Evolutionary conservation across 1,140 invertebrate genomes (phyloP).

Genomic region (Drosophila mojavensis): DNA sequence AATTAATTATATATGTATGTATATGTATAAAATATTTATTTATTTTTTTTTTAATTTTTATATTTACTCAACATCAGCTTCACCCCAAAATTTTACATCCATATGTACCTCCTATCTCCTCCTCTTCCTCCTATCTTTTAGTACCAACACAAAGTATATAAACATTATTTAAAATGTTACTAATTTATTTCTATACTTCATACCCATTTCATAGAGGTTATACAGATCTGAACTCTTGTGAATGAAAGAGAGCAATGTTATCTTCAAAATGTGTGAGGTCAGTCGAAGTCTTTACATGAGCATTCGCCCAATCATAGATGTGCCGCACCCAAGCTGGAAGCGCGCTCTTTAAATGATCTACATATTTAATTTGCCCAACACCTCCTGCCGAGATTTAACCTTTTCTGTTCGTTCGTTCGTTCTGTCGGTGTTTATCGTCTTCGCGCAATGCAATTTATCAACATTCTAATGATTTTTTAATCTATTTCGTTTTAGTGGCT

Average conservation of each 20-base stretch:
- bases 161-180: too few species aligned
- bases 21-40: too few species aligned
- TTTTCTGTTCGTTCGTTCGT: slow-evolving; percentile 6
- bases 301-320: background rate
- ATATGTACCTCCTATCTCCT: too few species aligned
- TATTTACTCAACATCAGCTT: too few species aligned
- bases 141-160: too few species aligned
- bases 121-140: too few species aligned
- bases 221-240: background rate
- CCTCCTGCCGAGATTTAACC: slow-evolving; percentile 57
- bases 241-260: background rate
- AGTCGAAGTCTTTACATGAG: background rate
- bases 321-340: background rate
- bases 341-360: slow-evolving; percentile 50
- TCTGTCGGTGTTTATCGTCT: background rate
- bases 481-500: slow-evolving; percentile 55
- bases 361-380: slow-evolving; percentile 71
- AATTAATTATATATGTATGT: too few species aligned
- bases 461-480: slow-evolving; percentile 77
- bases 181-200: too few species aligned
- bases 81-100: too few species aligned
- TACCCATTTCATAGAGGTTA: too few species aligned
- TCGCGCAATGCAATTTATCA: slow-evolving; percentile 65
- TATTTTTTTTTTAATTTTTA: too few species aligned
- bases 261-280: slow-evolving; percentile 24